A percentile compares a stretch with the other conserved stretches of the same genome.
Evolutionary conservation across 2,888 invertebrate genomes (phyloP).

Genomic region (Pollenia griseotomentosa): DNA sequence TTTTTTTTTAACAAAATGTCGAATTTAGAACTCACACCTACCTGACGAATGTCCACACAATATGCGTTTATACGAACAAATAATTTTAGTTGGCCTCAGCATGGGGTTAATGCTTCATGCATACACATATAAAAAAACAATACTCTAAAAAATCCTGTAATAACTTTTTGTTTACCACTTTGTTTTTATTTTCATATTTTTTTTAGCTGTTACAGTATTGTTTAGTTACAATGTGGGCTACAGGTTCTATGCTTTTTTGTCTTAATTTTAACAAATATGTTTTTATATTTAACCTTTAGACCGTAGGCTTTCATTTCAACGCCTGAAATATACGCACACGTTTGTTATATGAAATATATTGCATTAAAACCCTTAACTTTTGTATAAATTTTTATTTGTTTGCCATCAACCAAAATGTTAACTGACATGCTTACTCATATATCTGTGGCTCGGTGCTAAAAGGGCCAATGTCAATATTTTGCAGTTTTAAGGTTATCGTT

Average conservation of each 20-base stretch:
- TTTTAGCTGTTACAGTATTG: conserved; percentile 25
- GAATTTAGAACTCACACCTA: conserved; percentile 38
- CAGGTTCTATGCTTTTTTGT: conserved; percentile 6
- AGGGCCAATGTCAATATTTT: too few species aligned
- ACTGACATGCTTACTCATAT: too few species aligned
- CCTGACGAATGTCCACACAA: conserved; percentile 36
- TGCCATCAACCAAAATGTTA: neutral
- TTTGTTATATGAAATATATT: conserved; percentile 9
- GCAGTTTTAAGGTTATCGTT: too few species aligned
- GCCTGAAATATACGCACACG: conserved; percentile 11
- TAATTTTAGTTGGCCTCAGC: conserved; percentile 43
- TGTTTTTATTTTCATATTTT: conserved; percentile 25
- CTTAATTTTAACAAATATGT: conserved; percentile 52
- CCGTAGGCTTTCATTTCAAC: conserved; percentile 55
- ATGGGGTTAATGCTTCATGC: conserved; percentile 33
- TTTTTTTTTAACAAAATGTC: conserved; percentile 15
- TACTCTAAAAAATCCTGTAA: conserved; percentile 28
- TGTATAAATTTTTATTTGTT: conserved; percentile 22
- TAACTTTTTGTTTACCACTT: conserved; percentile 38
- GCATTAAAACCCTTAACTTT: conserved; percentile 9
- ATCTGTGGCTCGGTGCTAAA: too few species aligned
- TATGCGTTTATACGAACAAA: conserved; percentile 65
- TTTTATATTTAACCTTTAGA: conserved; percentile 68
- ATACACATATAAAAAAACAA: conserved; percentile 25
- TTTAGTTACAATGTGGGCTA: conserved; percentile 8